Base-by-base conservation (phyloP, 2,113 vertebrate genomes). In the Phaetusa simplex region DNA sequence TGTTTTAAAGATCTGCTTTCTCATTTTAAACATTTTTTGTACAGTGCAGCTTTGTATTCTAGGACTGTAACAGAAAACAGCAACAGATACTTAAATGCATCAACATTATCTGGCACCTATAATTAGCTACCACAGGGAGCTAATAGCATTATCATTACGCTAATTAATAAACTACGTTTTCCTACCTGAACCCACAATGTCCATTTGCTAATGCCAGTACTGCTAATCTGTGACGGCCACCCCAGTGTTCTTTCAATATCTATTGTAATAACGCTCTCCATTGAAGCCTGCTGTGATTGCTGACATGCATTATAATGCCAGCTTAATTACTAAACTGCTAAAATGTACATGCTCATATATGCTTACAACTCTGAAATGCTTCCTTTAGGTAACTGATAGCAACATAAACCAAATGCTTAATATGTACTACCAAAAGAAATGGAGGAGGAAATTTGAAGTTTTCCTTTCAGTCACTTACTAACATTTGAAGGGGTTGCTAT, bases 121-220 rank as follows among this genome's bases (percentile, higher is more conserved):
- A 95, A 96, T 77, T 92, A 88, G 34, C 74, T 86, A 58, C 82
- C 80, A 83, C 4, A 29, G 76, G 42, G 56, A 93, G 42, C 27
- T 84, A 94, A 53, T 32, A 84, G 23, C 79, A 65, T 52, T 90
- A 86, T 67, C 86, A 84, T 92, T 88, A 84, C 38, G 93, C 66
- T 90, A 91, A 94, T 84, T 72, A 92, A 92, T 80, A 93, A 96
- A 97, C 49, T 59, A 24, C 1, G 1, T 77, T 89, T 93, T 83
- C 59, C 78, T 72, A 89, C 90, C 88, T 91, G 61, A 86, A 40
- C 56, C 38, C 73, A 92, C 43, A 81, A 18, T 43, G 82, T 92
- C 87, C 67, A 42, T 84, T 96, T 86, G n/a, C 65, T 93, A 38
- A 71, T 62, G 42, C 53, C 38, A 79, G 26, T 30, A 34, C 77